A percentile compares a stretch with the other conserved stretches of the same genome.
Evolutionary conservation across 2,113 vertebrate species (phyloP).

Genomic region (Gymnogyps californianus): DNA sequence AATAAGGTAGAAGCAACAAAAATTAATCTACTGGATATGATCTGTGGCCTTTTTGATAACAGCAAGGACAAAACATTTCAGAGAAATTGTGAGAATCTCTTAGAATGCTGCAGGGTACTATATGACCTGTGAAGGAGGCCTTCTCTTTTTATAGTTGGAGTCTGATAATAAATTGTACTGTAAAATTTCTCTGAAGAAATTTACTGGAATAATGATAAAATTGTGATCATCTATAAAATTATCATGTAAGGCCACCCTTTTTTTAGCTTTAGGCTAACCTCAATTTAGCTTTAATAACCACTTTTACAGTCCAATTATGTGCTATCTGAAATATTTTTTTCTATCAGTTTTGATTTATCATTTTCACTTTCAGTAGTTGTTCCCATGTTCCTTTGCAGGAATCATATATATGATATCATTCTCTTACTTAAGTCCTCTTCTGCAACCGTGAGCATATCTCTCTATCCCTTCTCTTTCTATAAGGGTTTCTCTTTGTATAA

Average conservation of each 20-base stretch:
- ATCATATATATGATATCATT: not conserved
- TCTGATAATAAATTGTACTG: not conserved
- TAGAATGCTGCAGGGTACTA: not conserved
- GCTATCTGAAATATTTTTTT: not conserved
- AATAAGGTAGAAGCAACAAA: not conserved
- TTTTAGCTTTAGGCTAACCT: not conserved
- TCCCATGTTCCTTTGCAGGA: not conserved
- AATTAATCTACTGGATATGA: not conserved
- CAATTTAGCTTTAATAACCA: not conserved
- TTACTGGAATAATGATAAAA: not conserved
- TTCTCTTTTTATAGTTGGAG: not conserved
- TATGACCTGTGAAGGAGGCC: not conserved
- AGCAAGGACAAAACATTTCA: not conserved
- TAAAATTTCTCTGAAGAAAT: not conserved
- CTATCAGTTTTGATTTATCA: not conserved
- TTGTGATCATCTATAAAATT: not conserved
- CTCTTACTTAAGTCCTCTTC: not conserved
- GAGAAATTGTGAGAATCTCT: not conserved
- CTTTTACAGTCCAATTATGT: not conserved
- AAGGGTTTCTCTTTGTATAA: not conserved
- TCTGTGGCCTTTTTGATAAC: not conserved
- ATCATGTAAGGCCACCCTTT: not conserved
- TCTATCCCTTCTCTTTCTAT: not conserved
- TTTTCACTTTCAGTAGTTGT: not conserved
- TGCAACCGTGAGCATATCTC: not conserved